Percentiles rank a stretch among this genome's conserved stretches.
Evolutionary conservation across 2,113 vertebrate species (phyloP).

Genomic region (Ondatra zibethicus): DNA sequence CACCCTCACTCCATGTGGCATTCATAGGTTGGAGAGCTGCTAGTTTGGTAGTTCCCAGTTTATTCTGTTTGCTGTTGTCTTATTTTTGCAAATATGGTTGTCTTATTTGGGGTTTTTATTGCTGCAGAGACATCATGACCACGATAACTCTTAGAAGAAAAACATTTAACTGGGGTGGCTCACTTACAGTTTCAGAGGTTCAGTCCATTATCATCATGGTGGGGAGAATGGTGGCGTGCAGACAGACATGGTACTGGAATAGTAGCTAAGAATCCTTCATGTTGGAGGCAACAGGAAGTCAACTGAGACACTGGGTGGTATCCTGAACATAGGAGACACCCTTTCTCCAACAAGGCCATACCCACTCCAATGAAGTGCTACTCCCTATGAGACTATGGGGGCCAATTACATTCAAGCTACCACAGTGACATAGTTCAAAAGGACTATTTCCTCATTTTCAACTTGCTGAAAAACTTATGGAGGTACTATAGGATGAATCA

Average conservation of each 20-base stretch:
- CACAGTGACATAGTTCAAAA: background rate
- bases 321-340: background rate
- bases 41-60: background rate
- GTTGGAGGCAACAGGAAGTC: background rate
- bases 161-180: background rate
- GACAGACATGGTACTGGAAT: background rate
- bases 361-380: background rate
- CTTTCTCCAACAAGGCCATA: background rate
- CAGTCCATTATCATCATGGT: background rate
- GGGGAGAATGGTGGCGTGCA: background rate
- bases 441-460: background rate
- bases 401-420: background rate
- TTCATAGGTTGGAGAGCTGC: too few species aligned
- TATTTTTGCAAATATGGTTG: background rate
- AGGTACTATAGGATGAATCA: too few species aligned
- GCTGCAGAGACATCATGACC: background rate
- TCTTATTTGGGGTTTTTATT: background rate
- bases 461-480: background rate
- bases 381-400: background rate
- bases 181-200: background rate
- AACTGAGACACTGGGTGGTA: background rate
- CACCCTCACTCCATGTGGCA: fast-evolving
- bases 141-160: background rate
- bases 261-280: background rate
- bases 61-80: too few species aligned